Evolutionary conservation across 1,140 invertebrate species (phyloP), one percentile per base, ranked within the genome.

Genomic region (Aplysia californica): DNA sequence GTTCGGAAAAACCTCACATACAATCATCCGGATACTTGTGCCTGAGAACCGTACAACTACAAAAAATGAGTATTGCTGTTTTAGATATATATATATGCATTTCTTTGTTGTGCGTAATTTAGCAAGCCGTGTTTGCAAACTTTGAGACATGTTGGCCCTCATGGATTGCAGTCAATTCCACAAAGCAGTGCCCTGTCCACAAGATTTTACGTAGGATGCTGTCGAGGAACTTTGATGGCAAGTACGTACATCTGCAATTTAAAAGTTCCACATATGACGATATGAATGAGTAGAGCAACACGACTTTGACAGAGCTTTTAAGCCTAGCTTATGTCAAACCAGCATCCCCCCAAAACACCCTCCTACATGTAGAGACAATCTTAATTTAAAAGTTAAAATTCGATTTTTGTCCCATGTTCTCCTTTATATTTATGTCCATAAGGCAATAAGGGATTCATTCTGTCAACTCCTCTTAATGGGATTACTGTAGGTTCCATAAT

Each of bases 1-100:
- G 80, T 81, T 23, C 82, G 83, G 29, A 87, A 86, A 75, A 80
- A 84, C 66, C 50, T 81, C 29, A 76, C 76, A 56, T 58, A 80
- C 56, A 72, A 71, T 20, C 75, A 79, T 33, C 77, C 82, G 66
- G 84, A 87, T 59, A 80, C 81, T 36, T 78, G 81, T 81, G 82
- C 84, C 56, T 86, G 33, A 36, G n/a, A n/a, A n/a, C n/a, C n/a
- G n/a, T n/a, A n/a, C n/a, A n/a, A n/a, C n/a, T n/a, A n/a, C n/a
- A n/a, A n/a, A n/a, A 72, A 15, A 55, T 23, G 23, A 35, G 23
- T 44, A 20, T 59, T 64, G 21, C 6, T 67, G 33, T 21, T 58
- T 36, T 33, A 59, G 44, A 26, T 35, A 29, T 23, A 21, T 4
- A 26, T 2, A 69, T 50, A 33, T 26, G 36, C 67, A 39, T 50